These are phyloP conservation scores for Amblyteles armatorius DNA, from an alignment of 2,888 invertebrate genomes.

Conservation along the genomic window DNA sequence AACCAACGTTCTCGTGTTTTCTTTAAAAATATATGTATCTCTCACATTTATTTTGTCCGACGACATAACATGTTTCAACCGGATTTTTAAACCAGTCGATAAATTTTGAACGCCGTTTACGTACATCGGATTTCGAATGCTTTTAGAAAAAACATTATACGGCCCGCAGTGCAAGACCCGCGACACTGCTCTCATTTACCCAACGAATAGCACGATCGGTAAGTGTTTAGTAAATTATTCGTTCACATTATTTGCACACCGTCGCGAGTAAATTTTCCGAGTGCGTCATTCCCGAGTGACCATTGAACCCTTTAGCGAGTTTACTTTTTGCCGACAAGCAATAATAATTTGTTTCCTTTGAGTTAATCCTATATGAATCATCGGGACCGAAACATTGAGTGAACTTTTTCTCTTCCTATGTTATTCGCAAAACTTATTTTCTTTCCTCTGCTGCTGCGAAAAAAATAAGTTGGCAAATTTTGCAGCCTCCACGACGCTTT, in stretches of 20 bases:
- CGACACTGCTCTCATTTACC: neutral
- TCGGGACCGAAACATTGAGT: neutral
- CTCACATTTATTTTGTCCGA: neutral
- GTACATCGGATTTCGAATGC: neutral
- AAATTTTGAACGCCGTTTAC: neutral
- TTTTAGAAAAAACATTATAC: neutral
- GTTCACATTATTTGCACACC: neutral
- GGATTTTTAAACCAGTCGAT: neutral
- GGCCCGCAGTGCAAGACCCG: neutral
- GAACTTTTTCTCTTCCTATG: no score
- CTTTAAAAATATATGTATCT: neutral
- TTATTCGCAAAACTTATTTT: neutral
- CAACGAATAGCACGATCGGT: neutral
- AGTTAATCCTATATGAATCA: neutral
- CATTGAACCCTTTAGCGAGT: neutral
- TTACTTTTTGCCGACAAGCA: neutral
- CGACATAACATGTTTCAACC: neutral
- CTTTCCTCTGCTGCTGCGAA: neutral
- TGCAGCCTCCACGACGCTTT: neutral
- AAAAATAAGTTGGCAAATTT: neutral
- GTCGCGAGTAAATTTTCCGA: neutral
- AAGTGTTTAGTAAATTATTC: neutral
- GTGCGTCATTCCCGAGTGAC: neutral
- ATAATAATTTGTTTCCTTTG: neutral
- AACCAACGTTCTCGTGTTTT: neutral